Percentiles rank a stretch among this genome's conserved stretches.
Evolutionary conservation across 1,140 invertebrate genomes (phyloP).

Genomic region (Alviniconcha marisindica): DNA sequence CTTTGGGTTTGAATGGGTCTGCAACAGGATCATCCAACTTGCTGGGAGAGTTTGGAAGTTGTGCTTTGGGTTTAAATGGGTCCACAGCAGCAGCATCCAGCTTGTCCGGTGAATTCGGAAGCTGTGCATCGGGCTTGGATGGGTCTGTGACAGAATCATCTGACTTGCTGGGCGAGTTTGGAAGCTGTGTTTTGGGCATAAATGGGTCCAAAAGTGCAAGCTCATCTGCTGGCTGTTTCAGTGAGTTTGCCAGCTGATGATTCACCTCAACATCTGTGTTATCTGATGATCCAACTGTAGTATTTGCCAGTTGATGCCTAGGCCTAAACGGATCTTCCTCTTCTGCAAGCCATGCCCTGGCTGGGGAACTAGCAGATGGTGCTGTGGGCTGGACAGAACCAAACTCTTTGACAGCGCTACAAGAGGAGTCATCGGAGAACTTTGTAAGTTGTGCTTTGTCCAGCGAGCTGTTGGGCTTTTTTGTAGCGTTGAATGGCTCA

Average conservation of each 20-base stretch:
- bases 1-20: background rate
- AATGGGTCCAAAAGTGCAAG: background rate
- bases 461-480: background rate
- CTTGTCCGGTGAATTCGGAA: background rate
- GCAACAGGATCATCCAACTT: background rate
- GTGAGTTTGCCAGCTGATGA: background rate
- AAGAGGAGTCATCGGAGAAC: too few species aligned
- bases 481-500: background rate
- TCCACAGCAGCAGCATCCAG: background rate
- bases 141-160: background rate
- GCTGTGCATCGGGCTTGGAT: background rate
- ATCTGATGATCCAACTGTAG: background rate
- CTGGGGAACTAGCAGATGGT: background rate
- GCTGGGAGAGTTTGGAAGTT: background rate
- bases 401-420: background rate
- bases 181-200: background rate
- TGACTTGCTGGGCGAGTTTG: background rate
- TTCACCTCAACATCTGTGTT: background rate
- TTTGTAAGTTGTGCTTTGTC: background rate
- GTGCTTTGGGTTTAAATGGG: background rate
- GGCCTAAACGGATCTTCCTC: background rate
- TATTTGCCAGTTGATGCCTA: background rate
- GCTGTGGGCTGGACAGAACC: background rate
- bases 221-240: background rate
- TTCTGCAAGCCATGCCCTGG: background rate